Percentiles rank a stretch among this genome's conserved stretches.
Evolutionary conservation across 2,113 vertebrate species (phyloP).

Genomic region (Drymodes brunneopygia): DNA sequence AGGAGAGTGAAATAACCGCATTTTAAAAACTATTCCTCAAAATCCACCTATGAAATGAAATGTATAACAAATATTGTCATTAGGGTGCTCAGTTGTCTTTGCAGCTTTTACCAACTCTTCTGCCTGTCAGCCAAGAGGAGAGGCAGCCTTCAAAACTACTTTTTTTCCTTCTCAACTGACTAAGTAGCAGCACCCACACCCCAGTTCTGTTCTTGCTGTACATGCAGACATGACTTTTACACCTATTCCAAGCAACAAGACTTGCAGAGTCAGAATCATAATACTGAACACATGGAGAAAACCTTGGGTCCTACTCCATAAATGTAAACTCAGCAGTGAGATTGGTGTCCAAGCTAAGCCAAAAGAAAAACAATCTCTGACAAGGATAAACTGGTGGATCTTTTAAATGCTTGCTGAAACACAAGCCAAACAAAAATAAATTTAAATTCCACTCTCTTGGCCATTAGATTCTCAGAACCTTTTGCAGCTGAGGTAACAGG

Average conservation of each 20-base stretch:
- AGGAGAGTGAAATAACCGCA: neutral
- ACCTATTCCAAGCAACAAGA: neutral
- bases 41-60: neutral
- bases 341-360: neutral
- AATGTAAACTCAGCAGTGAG: neutral
- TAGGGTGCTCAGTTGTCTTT: neutral
- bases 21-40: neutral
- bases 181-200: neutral
- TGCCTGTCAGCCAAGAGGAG: neutral
- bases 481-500: neutral
- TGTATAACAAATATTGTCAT: neutral
- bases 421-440: neutral
- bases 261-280: neutral
- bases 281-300: neutral
- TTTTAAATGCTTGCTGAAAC: neutral
- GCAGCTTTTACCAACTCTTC: neutral
- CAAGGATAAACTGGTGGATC: neutral
- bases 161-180: neutral
- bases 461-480: neutral
- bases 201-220: neutral
- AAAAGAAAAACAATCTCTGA: neutral
- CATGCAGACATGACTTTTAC: neutral
- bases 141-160: neutral
- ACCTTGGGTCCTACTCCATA: neutral
- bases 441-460: neutral